Base-by-base conservation (phyloP, 2,888 invertebrate genomes). In the Scelioninae gen. 2 region DNA sequence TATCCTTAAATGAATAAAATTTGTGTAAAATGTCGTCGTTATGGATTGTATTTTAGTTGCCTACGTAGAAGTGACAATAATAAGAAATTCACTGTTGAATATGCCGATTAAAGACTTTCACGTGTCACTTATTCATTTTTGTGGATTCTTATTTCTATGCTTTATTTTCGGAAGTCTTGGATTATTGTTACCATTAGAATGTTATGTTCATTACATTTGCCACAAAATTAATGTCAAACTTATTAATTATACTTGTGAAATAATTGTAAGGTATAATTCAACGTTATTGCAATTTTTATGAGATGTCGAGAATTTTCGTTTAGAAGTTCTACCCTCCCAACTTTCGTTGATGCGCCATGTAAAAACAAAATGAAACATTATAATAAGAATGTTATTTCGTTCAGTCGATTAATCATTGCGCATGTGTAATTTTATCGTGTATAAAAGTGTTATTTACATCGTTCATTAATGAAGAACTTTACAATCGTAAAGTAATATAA, bases 41-140 rank as follows among this genome's bases (percentile, higher is more conserved):
- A 18, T 46, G 22, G 10, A 52, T 61, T 35, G 18, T 55, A 35
- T 16, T 58, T 71, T 22, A 43, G 39, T 60, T 65, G 39, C 48
- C 60, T 45, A 46, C 53, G 45, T 58, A 65, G 65, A 53, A 65
- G 41, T 55, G 72, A 72, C 72, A 72, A 72, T 72, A 72, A 71
- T 25, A 35, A 13, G 22, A 58, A 58, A 52, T 63, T 70, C 7
- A 33, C 6, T 48, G 39, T 52, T 70, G 10, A 52, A 18, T 11
- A 31, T 28, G 39, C 45, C 37, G 31, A 60, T 60, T 4, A 37
- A 58, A 28, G 28, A 52, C 31, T 60, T 28, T 37, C 37, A 45
- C 52, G 11, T 33, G 55, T 50, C 11, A 13, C 41, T 13, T 33
- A 41, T 31, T 16, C 22, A 31, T n/a, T n/a, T n/a, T n/a, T n/a